Base-by-base conservation (phyloP, 2,888 invertebrate genomes). In the Hipparchia semele region DNA sequence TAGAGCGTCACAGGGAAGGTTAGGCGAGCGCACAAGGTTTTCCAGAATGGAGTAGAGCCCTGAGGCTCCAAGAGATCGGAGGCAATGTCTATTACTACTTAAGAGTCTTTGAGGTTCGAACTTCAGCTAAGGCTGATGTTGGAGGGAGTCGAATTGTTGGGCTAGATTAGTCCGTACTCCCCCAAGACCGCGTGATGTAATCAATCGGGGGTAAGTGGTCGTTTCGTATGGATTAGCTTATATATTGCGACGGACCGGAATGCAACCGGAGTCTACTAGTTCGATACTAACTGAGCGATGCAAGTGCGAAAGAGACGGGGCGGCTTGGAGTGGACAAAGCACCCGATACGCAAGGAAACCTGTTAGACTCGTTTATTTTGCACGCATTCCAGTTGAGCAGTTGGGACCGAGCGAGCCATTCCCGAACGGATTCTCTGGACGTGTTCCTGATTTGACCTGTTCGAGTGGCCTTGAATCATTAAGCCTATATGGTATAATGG, bases 331-430 rank as follows among this genome's bases (percentile, higher is more conserved):
- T 78, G 86, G 84, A 86, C 87, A 86, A 87, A 87, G 90, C 87
- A 85, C 85, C 84, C 85, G 87, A 86, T 87, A 88, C 84, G 87
- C 89, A 85, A 84, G 86, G 79, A 82, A 90, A 92, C 94, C 88
- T 87, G 94, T 92, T 84, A 81, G 77, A 87, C 92, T 90, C 87
- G 93, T 93, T 93, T 94, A 92, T 93, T 93, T 93, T 92, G 92
- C 94, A 92, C 90, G 87, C 92, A 93, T 94, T 93, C 93, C 91
- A 85, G 87, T 78, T 86, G 87, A 85, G 84, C 81, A 79, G 84
- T 83, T 87, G 86, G 88, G 90, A 90, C 86, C 84, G 87, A 87
- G 88, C 87, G 88, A 87, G 87, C 86, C 87, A 87, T 88, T 89
- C 91, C 90, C 78, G 80, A 75, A 77, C 84, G 84, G 85, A 83